phyloP scores from a whole-genome alignment of 1,140 invertebrate genomes.

The Sycobia sp. region DNA sequence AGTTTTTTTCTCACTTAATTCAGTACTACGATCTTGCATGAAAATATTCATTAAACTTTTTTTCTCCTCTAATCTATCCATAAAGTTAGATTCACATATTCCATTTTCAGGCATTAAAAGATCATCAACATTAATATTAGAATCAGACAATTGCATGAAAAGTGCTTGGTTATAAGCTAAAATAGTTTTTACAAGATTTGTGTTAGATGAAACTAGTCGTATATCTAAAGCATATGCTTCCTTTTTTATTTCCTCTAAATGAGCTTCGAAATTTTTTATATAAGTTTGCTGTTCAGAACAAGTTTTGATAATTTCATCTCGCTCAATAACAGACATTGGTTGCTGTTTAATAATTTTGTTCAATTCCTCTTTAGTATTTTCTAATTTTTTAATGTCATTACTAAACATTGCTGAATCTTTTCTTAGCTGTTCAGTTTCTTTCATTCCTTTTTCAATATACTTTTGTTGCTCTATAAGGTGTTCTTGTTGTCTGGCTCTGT shows the following conservation, averaged over 20 bases:
- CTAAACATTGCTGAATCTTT: conserved; percentile 27
- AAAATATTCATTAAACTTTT: conserved; percentile 37
- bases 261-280: conserved; percentile 42
- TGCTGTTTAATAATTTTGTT: conserved; percentile 40
- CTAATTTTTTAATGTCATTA: conserved; percentile 36
- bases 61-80: conserved; percentile 39
- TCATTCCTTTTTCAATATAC: conserved; percentile 30
- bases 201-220: conserved; percentile 40
- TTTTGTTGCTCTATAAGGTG: conserved; percentile 36
- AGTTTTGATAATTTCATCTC: conserved; percentile 41
- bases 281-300: conserved; percentile 43
- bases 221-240: conserved; percentile 48
- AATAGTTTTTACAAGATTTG: conserved; percentile 44
- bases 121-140: conserved; percentile 39
- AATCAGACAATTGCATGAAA: conserved; percentile 40
- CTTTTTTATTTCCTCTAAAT: conserved; percentile 50
- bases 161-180: conserved; percentile 48
- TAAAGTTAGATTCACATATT: conserved; percentile 38
- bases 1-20: conserved; percentile 32
- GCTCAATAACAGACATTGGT: conserved; percentile 44
- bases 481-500: conserved; percentile 30
- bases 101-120: conserved; percentile 47
- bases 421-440: conserved; percentile 40
- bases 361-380: conserved; percentile 37
- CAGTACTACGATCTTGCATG: conserved; percentile 37